Percentiles rank a stretch among this genome's conserved stretches.
phyloP scores from a whole-genome alignment of 1,140 invertebrate genomes.

The Aradophagus sp. region DNA sequence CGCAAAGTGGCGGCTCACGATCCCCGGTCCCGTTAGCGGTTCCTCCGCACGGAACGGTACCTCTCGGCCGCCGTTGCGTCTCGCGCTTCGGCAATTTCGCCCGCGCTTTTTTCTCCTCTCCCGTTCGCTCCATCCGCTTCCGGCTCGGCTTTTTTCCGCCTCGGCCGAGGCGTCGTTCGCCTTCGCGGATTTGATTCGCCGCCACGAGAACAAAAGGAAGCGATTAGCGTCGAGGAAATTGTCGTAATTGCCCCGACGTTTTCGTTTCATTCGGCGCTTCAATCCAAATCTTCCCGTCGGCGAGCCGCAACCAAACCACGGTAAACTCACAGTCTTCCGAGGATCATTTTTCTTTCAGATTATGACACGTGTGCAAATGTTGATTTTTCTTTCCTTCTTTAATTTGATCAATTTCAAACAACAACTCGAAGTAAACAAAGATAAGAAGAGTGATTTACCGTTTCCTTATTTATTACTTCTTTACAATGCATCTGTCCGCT shows the following conservation, averaged over 20 bases:
- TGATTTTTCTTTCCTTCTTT: too few relatives aligned
- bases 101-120: conserved; percentile 15
- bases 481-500: too few relatives aligned
- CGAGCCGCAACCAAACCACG: too few relatives aligned
- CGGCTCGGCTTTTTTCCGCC: conserved; percentile 17
- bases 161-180: conserved; percentile 16
- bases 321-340: too few relatives aligned
- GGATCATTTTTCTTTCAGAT: too few relatives aligned
- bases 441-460: too few relatives aligned
- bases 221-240: conserved; percentile 18
- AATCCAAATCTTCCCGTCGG: too few relatives aligned
- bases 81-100: conserved; percentile 28
- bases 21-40: conserved; percentile 31
- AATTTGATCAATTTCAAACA: too few relatives aligned
- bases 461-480: too few relatives aligned
- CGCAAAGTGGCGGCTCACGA: conserved; percentile 18
- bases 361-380: too few relatives aligned
- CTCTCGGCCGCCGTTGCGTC: conserved; percentile 22
- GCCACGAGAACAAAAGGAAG: conserved; percentile 21
- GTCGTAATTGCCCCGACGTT: conserved; percentile 9
- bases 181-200: conserved; percentile 28
- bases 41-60: conserved; percentile 39
- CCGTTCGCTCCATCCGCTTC: conserved; percentile 31
- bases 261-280: conserved; percentile 2
- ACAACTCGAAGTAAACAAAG: too few relatives aligned